Base-by-base conservation (phyloP, 1,140 invertebrate species). In the Drosophila melanica region DNA sequence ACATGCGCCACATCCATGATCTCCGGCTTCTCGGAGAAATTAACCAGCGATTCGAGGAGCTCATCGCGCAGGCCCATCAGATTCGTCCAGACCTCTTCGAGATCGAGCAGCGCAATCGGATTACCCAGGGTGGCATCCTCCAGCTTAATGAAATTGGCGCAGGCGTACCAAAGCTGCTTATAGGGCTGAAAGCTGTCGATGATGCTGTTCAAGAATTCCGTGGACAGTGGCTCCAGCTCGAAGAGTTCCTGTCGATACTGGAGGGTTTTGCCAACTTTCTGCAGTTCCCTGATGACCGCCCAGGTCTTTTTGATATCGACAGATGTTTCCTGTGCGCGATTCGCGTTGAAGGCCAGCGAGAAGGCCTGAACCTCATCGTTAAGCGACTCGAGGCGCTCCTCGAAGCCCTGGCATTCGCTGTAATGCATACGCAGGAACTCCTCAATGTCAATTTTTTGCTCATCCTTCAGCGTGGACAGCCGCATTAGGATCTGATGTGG, bases 321-420 rank as follows among this genome's bases (percentile, higher is more conserved):
- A 0, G 90, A 74, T 0, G 81, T 87, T 48, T 91, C 90, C 20
- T 74, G 71, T 1, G 78, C 90, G 0, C 90, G 86, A 20, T 77
- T 84, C 0, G 85, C 35, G 57, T 91, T 90, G 27, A 91, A 91
- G 18, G 65, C 57, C 23, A 91, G 60, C 0, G 90, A 91, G 51
- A 75, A 92, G n/a, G 84, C 69, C 45, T 90, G 90, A 6, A 92
- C 79, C 41, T 92, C 90, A 27, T 91, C 90, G 18, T 92, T 92
- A 0, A 92, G 67, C 0, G 81, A 78, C 23, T 92, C 90, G 18
- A 92, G 50, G 9, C 89, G 89, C 64, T 91, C 90, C 54, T 92
- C 89, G 6, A 90, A 91, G 3, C 45, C 69, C 14, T 89, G 81
- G 5, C 82, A 85, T 18, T 92, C 90, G 72, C 79, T 81, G 30